Base-by-base conservation (phyloP, 2,797 vertebrate species). In the Pipistrellus kuhlii region DNA sequence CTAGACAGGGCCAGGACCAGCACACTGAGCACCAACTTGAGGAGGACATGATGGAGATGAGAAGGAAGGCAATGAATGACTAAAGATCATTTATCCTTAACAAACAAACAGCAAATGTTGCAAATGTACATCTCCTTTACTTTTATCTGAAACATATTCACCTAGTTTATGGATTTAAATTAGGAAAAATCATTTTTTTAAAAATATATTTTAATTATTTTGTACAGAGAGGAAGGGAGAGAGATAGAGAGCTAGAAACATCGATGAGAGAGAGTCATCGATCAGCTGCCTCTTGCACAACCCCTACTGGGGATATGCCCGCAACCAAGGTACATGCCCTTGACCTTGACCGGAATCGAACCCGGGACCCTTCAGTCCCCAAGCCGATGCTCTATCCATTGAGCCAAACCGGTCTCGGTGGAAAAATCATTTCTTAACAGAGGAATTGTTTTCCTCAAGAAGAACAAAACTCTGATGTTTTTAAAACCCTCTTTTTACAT, bases 361-460 rank as follows among this genome's bases (percentile, higher is more conserved):
- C n/a, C n/a, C n/a, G n/a, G n/a, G n/a, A n/a, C n/a, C n/a, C n/a
- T n/a, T n/a, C n/a, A n/a, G n/a, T n/a, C n/a, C n/a, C n/a, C n/a
- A n/a, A n/a, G n/a, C n/a, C n/a, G n/a, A n/a, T n/a, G n/a, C n/a
- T n/a, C n/a, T n/a, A n/a, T n/a, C n/a, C n/a, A n/a, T n/a, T n/a
- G n/a, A n/a, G n/a, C n/a, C n/a, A n/a, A n/a, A n/a, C n/a, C n/a
- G n/a, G n/a, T n/a, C n/a, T n/a, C n/a, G n/a, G n/a, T n/a, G 38
- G 32, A 23, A 48, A 91, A 66, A 23, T 68, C 27, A 38, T 62
- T 82, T 71, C 66, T 81, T 82, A 86, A 32, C 35, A 46, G 27
- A 81, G 38, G n/a, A 69, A 53, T 30, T 51, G 32, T 57, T 85
- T 59, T 85, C 59, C 78, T 92, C 30, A 89, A 66, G 80, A 81